Base-by-base conservation (phyloP, 2,113 vertebrate genomes). In the Edolisoma coerulescens region DNA sequence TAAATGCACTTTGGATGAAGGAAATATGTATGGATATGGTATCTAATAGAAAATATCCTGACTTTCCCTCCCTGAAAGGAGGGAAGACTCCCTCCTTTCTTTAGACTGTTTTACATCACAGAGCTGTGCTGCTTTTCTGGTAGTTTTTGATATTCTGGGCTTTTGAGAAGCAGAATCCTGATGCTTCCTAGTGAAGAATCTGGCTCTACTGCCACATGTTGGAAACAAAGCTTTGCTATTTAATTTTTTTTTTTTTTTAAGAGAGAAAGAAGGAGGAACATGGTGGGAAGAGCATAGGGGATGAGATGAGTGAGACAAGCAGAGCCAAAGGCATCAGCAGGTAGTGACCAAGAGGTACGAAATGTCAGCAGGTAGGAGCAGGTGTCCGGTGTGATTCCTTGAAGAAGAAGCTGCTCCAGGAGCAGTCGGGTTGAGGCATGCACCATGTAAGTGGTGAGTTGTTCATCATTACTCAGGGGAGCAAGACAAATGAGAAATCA, bases 401-500 rank as follows among this genome's bases (percentile, higher is more conserved):
- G 89, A 80, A 67, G 88, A 83, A 85, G 76, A 11, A 76, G 93
- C 52, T 68, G 69, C 86, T 89, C 65, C 41, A 49, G 81, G 44
- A 91, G 93, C 61, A 13, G 81, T 87, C n/a, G 1, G 53, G 89
- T 78, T 84, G 89, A 78, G 91, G 82, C 96, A 82, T 4, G 89
- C 77, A 87, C 47, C 11, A 1, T 7, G 22, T 87, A 87, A 87
- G 77, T 1, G 44, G 65, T 89, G 80, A 95, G 84, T 61, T 78
- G 56, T 87, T 91, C 3, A 6, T 91, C 94, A 93, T 94, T 94
- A 94, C 87, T 89, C 94, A 89, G 95, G 81, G 84, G n/a, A 93
- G 74, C 41, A 57, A 89, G 95, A 96, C 94, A 96, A 96, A 97
- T 96, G 96, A 96, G 94, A 94, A 95, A 95, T 89, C 96, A 94